phyloP scores from a whole-genome alignment of 2,797 vertebrate genomes.

The Staurois parvus region DNA sequence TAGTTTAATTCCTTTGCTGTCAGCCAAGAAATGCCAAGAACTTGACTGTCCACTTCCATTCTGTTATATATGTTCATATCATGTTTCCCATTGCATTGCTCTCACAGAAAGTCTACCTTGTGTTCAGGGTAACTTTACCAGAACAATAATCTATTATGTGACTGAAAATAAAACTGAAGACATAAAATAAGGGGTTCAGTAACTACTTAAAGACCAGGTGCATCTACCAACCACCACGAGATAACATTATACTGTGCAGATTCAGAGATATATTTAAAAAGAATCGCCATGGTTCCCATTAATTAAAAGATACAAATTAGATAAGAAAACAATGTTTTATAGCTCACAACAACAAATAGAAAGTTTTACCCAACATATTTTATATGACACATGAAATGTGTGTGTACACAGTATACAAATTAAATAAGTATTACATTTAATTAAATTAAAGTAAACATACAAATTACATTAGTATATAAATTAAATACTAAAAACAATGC shows the following conservation, averaged over 20 bases:
- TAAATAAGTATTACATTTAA: too few species aligned
- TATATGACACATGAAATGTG: too few species aligned
- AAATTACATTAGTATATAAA: too few species aligned
- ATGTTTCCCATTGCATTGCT: slow-evolving; percentile 51
- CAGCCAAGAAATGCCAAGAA: slow-evolving; percentile 52
- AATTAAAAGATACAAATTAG: background rate
- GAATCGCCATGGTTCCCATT: background rate
- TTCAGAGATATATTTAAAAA: slow-evolving; percentile 16
- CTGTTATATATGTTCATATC: slow-evolving; percentile 55
- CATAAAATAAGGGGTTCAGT: slow-evolving; percentile 33
- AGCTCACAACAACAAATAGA: too few species aligned
- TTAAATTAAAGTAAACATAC: too few species aligned
- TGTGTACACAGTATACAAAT: too few species aligned
- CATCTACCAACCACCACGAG: background rate
- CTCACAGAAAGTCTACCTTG: slow-evolving; percentile 36
- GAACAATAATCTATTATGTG: slow-evolving; percentile 55
- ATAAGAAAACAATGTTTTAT: background rate
- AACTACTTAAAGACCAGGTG: slow-evolving; percentile 47
- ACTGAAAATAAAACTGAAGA: slow-evolving; percentile 37
- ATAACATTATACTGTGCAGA: slow-evolving; percentile 4
- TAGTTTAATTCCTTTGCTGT: slow-evolving; percentile 51
- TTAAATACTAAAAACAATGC: too few species aligned
- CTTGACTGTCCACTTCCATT: slow-evolving; percentile 33
- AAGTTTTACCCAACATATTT: too few species aligned
- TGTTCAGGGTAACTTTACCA: slow-evolving; percentile 32